Conservation (phyloP, 1,140 invertebrate species). For the Glossosoma conforme region DNA sequence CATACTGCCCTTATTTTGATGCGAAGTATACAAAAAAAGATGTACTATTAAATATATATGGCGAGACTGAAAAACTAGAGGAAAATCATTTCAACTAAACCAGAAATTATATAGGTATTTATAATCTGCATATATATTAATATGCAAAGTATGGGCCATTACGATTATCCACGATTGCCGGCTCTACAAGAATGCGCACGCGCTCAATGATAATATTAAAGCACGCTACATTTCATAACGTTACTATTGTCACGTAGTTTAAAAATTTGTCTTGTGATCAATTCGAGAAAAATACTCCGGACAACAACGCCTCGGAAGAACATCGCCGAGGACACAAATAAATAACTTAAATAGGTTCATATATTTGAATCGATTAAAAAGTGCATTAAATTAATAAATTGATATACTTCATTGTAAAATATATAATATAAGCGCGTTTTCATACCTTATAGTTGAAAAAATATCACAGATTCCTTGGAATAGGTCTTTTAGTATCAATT, state of each 20-base stretch:
- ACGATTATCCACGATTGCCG: no score
- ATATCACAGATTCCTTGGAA: slow-evolving; percentile 20
- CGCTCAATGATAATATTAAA: slow-evolving; percentile 1
- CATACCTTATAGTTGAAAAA: slow-evolving; percentile 10
- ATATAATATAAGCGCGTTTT: no score
- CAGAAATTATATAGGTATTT: no score
- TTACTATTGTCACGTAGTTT: slow-evolving; percentile 19
- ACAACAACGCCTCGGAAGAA: background rate
- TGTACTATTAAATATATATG: no score
- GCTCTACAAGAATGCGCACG: slow-evolving; percentile 4
- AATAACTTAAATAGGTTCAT: slow-evolving; percentile 7
- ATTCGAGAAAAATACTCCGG: background rate
- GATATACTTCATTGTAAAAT: slow-evolving; percentile 1
- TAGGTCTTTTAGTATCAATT: no score
- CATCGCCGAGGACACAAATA: background rate
- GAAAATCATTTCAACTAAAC: no score
- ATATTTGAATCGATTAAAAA: no score
- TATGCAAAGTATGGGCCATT: no score
- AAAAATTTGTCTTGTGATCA: slow-evolving; percentile 11
- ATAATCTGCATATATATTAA: no score
- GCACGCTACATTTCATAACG: background rate
- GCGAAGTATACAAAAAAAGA: no score
- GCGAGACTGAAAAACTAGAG: no score
- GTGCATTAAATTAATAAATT: background rate
- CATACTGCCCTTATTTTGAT: no score